Conservation (phyloP, 2,888 invertebrate genomes). For the Harmothoe impar region DNA sequence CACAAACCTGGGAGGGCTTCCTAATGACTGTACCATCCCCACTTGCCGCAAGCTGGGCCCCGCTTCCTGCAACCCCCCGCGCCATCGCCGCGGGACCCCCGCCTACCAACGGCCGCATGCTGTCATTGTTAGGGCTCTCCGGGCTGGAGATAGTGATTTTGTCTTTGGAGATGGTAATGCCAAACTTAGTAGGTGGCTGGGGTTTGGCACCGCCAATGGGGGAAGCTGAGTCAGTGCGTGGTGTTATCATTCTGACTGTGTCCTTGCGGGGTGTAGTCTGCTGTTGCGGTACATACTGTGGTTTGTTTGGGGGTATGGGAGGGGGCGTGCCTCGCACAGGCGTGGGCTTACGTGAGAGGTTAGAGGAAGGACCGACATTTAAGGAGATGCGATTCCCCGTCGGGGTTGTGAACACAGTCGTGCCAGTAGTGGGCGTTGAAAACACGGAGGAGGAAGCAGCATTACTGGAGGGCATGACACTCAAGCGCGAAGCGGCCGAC, state of each 20-base stretch:
- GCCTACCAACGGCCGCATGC: conserved; percentile 36
- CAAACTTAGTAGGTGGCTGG: conserved; percentile 73
- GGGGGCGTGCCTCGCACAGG: conserved; percentile 79
- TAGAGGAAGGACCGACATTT: conserved; percentile 73
- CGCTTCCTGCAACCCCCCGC: conserved; percentile 26
- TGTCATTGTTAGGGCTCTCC: conserved; percentile 64
- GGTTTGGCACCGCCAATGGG: conserved; percentile 36
- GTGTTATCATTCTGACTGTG: conserved; percentile 35
- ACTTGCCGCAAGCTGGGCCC: neutral
- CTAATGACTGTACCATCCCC: conserved; percentile 53
- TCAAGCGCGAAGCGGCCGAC: conserved; percentile 54
- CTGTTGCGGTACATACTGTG: conserved; percentile 71
- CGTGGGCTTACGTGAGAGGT: conserved; percentile 72
- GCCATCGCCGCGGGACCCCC: neutral
- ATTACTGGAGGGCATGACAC: conserved; percentile 52
- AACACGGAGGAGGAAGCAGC: conserved; percentile 42
- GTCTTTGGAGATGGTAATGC: conserved; percentile 75
- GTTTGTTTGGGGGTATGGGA: conserved; percentile 82
- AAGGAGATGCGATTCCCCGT: conserved; percentile 77
- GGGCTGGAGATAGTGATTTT: conserved; percentile 71
- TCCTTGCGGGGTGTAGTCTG: conserved; percentile 36
- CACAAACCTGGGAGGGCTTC: conserved; percentile 65
- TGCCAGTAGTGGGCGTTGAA: conserved; percentile 49
- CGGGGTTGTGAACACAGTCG: conserved; percentile 71
- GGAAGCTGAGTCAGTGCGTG: conserved; percentile 52